These are phyloP conservation scores for Eueides isabella DNA, from an alignment of 1,140 invertebrate genomes.

Conservation along the genomic window DNA sequence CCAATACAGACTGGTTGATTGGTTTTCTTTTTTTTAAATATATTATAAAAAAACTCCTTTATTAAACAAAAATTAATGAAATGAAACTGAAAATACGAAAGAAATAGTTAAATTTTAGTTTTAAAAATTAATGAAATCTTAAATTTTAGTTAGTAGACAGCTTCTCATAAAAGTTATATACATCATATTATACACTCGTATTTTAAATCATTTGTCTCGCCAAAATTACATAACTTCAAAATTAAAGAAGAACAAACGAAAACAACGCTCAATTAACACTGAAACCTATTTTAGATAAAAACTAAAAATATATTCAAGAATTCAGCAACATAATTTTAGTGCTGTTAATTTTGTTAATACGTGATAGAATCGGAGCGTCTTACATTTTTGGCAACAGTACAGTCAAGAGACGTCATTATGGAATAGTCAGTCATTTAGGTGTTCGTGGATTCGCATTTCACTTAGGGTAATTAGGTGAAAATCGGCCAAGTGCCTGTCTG, in stretches of 20 bases:
- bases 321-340: neutral
- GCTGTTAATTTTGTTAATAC: neutral
- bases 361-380: neutral
- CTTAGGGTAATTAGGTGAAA: neutral
- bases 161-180: neutral
- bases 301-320: neutral
- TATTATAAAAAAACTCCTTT: too few relatives aligned
- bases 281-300: conserved; percentile 16
- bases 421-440: too few relatives aligned
- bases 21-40: too few relatives aligned
- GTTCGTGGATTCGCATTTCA: neutral
- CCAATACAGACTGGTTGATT: too few relatives aligned
- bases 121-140: too few relatives aligned
- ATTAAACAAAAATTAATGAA: too few relatives aligned
- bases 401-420: neutral
- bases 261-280: conserved; percentile 19
- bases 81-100: too few relatives aligned
- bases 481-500: too few relatives aligned
- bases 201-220: neutral
- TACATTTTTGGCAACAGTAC: neutral
- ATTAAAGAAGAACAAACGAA: conserved; percentile 3
- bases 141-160: too few relatives aligned
- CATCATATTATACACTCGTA: too few relatives aligned
- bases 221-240: conserved; percentile 12
- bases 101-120: too few relatives aligned